Percentiles rank a stretch among this genome's conserved stretches.
Conservation (phyloP, 2,797 vertebrate genomes). For the Pseudochirops cupreus region DNA sequence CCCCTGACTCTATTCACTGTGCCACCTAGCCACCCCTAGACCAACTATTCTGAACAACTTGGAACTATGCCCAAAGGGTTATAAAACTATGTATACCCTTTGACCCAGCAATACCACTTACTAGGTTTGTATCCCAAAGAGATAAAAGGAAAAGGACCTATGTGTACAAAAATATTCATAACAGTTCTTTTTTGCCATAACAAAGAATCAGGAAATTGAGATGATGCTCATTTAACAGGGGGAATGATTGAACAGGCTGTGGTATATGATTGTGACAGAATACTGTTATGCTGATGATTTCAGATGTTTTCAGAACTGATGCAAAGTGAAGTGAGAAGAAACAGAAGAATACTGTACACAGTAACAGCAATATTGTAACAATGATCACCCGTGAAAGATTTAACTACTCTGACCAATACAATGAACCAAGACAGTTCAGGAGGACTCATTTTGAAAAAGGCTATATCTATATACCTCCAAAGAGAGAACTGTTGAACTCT, state of each 20-base stretch:
- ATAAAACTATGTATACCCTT: background rate
- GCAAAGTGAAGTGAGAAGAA: background rate
- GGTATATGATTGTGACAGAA: background rate
- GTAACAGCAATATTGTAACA: background rate
- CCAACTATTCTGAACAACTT: background rate
- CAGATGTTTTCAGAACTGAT: background rate
- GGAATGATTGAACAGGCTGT: background rate
- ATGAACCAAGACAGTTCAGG: background rate
- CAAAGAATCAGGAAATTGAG: background rate
- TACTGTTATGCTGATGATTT: background rate
- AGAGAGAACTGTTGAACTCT: background rate
- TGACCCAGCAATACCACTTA: background rate
- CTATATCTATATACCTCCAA: background rate
- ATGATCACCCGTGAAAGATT: background rate
- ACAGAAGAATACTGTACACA: background rate
- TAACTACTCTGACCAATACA: background rate
- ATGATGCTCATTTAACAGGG: background rate
- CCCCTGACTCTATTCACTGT: no score
- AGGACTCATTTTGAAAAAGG: background rate
- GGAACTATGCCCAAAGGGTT: background rate
- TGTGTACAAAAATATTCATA: background rate
- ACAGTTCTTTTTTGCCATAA: background rate
- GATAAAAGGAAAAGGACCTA: background rate
- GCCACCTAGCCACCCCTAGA: no score
- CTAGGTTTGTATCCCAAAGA: background rate